Base-by-base conservation (phyloP, 2,888 invertebrate species). In the Apocheima hispidaria region DNA sequence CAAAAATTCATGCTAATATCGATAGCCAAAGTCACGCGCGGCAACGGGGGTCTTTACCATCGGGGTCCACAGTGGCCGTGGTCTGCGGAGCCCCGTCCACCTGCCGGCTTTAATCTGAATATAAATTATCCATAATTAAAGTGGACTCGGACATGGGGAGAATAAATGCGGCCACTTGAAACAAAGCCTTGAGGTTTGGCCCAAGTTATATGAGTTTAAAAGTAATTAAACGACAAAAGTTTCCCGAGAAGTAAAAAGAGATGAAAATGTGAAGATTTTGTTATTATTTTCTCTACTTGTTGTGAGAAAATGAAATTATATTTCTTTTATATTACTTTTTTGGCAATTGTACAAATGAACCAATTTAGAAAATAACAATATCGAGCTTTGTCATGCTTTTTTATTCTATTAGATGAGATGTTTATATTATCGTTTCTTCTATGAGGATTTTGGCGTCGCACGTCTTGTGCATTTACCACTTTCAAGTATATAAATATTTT, bases 41-140 rank as follows among this genome's bases (percentile, higher is more conserved):
- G 41, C 41, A 41, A 18, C n/a, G 7, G 18, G 21, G 28, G 16
- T 16, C n/a, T 30, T n/a, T n/a, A n/a, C n/a, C 7, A 26, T 26
- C 26, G 26, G 26, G 4, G 38, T 43, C 16, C 43, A 3, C n/a
- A 2, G 21, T 26, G n/a, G 26, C 38, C 43, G 18, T 40, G 28
- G 49, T 41, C 49, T 28, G 26, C 21, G 49, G 48, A 33, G 16
- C 43, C 30, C 58, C 35, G 35, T 35, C 83, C 88, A 89, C 90
- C 91, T 89, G 90, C 75, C 81, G 78, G 79, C 79, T 84, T 86
- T 91, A 92, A 91, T 90, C 91, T 91, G 91, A 90, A 92, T 92
- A 92, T 92, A 92, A 92, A 92, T 92, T 91, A 88, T 90, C 87
- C 86, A 89, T 90, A 92, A 92, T 92, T 92, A 92, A 91, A 90